A percentile compares a stretch with the other conserved stretches of the same genome.
Evolutionary conservation across 2,113 vertebrate species (phyloP).

Genomic region (Cygnus buccinator): DNA sequence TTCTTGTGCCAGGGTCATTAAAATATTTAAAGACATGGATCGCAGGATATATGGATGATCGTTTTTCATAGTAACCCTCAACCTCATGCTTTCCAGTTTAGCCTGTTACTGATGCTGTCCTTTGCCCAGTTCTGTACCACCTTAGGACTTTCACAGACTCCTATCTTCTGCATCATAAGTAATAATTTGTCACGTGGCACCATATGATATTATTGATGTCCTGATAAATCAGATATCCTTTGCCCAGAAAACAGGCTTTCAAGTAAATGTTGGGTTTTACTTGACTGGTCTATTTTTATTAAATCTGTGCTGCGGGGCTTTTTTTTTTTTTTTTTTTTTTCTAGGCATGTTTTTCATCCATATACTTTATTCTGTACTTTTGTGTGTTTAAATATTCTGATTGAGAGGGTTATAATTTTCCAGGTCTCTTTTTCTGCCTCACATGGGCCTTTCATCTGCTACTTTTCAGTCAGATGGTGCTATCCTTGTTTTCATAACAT

Average conservation of each 20-base stretch:
- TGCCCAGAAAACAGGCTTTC: not conserved
- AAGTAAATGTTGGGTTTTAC: not conserved
- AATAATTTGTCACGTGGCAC: not conserved
- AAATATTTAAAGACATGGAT: not conserved
- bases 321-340: not conserved
- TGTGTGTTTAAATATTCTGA: not conserved
- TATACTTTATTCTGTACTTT: not conserved
- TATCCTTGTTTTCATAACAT: not conserved
- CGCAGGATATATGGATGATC: not conserved
- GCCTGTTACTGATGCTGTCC: not conserved
- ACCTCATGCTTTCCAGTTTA: not conserved
- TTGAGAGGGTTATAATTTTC: not conserved
- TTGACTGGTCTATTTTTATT: not conserved
- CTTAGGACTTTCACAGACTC: not conserved
- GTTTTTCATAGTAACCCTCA: not conserved
- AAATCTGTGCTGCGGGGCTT: accelerated
- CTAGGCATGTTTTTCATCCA: not conserved
- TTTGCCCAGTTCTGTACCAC: not conserved
- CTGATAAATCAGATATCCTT: not conserved
- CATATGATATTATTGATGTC: not conserved
- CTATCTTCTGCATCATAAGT: not conserved
- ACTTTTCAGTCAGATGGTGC: not conserved
- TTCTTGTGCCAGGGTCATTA: not conserved
- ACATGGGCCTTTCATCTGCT: not conserved
- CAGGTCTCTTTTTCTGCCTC: not conserved